Percentiles rank a stretch among this genome's conserved stretches.
phyloP scores from a whole-genome alignment of 1,140 invertebrate genomes.

The Euwallacea similis region DNA sequence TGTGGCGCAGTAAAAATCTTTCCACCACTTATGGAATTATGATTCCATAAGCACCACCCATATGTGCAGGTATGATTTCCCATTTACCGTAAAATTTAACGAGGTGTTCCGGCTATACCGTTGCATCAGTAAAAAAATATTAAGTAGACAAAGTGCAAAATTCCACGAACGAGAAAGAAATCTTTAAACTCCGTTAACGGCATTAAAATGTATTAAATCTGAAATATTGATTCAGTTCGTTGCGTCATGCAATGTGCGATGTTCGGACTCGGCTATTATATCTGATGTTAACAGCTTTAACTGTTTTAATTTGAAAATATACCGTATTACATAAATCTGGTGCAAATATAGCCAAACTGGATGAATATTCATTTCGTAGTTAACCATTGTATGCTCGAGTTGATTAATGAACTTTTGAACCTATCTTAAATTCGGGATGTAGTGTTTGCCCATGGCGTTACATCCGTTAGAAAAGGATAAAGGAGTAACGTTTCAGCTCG shows the following conservation, averaged over 20 bases:
- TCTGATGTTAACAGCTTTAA: slow-evolving; percentile 11
- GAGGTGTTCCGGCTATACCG: neutral
- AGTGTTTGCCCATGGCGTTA: no score
- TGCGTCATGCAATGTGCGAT: slow-evolving; percentile 6
- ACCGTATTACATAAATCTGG: slow-evolving; percentile 1
- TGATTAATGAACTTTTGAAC: no score
- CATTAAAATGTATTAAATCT: slow-evolving; percentile 5
- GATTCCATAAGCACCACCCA: no score
- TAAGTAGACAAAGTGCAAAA: neutral
- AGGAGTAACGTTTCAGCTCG: no score
- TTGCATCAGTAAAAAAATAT: neutral
- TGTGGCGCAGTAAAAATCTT: no score
- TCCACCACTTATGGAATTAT: no score
- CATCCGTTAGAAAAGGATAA: no score
- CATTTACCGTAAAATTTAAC: slow-evolving; percentile 5
- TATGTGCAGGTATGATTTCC: neutral
- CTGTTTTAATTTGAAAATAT: slow-evolving; percentile 6
- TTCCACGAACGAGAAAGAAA: neutral
- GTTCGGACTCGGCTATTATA: neutral
- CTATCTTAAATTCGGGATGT: no score
- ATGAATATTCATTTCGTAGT: neutral
- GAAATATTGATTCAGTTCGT: slow-evolving; percentile 1
- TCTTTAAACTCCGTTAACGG: neutral
- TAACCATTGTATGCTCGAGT: neutral
- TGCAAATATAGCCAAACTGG: no score